These are phyloP conservation scores for Aphelocoma coerulescens DNA, from an alignment of 2,113 vertebrate genomes.

Conservation along the genomic window DNA sequence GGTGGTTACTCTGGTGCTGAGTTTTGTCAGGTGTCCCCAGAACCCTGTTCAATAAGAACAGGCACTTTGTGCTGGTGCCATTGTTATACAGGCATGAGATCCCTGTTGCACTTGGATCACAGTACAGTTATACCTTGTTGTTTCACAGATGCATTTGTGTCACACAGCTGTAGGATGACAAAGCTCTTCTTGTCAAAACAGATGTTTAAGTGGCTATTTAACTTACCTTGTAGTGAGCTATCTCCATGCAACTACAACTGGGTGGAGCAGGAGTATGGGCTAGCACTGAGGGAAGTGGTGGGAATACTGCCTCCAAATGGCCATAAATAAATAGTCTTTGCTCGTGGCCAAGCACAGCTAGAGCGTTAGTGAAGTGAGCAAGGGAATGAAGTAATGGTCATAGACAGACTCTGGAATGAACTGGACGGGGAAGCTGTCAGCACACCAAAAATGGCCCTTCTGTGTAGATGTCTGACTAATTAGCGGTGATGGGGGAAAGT, in stretches of 20 bases:
- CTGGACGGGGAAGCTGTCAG: background rate
- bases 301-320: background rate
- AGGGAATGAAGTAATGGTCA: background rate
- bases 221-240: background rate
- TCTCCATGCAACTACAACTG: background rate
- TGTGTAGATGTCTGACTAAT: background rate
- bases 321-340: background rate
- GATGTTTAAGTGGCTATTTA: background rate
- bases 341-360: background rate
- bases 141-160: background rate
- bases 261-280: background rate
- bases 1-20: background rate
- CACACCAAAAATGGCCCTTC: background rate
- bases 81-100: background rate
- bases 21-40: background rate
- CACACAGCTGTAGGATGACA: background rate
- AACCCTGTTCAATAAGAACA: background rate
- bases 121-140: background rate
- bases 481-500: background rate
- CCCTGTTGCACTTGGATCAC: background rate
- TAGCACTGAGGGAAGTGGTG: background rate
- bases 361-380: accelerated
- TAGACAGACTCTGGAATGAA: background rate
- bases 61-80: background rate
- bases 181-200: background rate